Evolutionary conservation across 2,888 invertebrate genomes (phyloP), one percentile per base, ranked within the genome.

Genomic region (Erebia palarica): DNA sequence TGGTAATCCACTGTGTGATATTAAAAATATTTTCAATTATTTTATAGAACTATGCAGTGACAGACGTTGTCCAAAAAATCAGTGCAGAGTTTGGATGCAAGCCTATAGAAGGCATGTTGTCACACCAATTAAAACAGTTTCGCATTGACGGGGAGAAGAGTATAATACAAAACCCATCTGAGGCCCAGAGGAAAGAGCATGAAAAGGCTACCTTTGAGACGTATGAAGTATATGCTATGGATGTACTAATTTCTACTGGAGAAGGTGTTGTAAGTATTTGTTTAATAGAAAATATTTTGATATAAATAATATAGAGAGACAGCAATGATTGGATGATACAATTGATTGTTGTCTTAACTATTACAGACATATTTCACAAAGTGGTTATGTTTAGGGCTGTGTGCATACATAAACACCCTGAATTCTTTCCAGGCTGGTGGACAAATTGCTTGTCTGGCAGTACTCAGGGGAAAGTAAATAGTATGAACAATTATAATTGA

Each of bases 161-260:
- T 75, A 90, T 93, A 72, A 93, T 93, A 57, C 93, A 99, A 90
- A 99, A 99, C 91, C 99, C 99, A 21, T 98, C 97, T 78, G 99
- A 99, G 86, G 97, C 97, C 44, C 99, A 99, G 87, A 96, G 97
- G 81, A 98, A 98, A 85, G 99, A 99, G 84, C 98, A 99, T 87
- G 99, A 99, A 89, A 99, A 99, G 87, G 97, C 97, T 84, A 97
- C 97, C 73, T 96, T 99, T 86, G 99, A 99, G 86, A 96, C 97
- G 68, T 97, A 99, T 88, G 99, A 99, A 93, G 99, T 99, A 0
- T 99, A 99, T 92, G 99, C 98, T 42, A 97, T 99, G 95, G 99
- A 99, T 94, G 98, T 99, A n/a, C 95, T 99, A 72, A 95, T 99
- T 74, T 98, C 98, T 82, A 96, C 98, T 70, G 99, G 99, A 65